phyloP scores from a whole-genome alignment of 2,888 invertebrate species.

The Nematopogon swammerdamellus region DNA sequence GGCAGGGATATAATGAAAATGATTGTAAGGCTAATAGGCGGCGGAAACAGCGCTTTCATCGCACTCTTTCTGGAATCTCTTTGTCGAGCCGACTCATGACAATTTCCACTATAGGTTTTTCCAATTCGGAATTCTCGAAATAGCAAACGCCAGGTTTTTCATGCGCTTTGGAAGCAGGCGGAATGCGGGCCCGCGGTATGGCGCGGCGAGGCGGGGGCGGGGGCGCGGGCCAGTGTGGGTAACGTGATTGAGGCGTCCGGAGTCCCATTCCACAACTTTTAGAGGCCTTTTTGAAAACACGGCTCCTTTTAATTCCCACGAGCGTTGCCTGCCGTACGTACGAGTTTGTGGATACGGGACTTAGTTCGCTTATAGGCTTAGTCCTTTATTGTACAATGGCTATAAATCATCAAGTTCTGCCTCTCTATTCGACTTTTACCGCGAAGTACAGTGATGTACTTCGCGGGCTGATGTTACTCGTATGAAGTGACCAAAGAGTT shows the following conservation, averaged over 20 bases:
- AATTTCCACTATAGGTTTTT: neutral
- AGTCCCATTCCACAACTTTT: neutral
- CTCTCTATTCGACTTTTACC: too few species aligned
- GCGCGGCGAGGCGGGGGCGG: neutral
- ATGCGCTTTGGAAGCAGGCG: neutral
- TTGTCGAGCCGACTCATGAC: neutral
- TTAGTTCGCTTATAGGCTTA: too few species aligned
- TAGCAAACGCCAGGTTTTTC: neutral
- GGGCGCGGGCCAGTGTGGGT: too few species aligned
- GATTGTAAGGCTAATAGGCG: neutral
- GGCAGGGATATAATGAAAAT: neutral
- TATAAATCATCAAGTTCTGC: too few species aligned
- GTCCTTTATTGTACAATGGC: too few species aligned
- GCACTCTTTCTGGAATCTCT: neutral
- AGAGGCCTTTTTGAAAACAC: neutral
- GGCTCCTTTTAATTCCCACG: neutral
- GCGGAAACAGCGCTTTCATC: neutral
- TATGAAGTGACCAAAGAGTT: too few species aligned
- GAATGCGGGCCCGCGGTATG: neutral
- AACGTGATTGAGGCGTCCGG: neutral
- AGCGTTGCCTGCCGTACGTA: too few species aligned
- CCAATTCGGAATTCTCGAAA: neutral
- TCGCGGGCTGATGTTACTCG: too few species aligned
- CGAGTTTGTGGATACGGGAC: too few species aligned
- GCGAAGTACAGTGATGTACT: too few species aligned